phyloP scores from a whole-genome alignment of 2,888 invertebrate genomes.

The Myathropa florea region DNA sequence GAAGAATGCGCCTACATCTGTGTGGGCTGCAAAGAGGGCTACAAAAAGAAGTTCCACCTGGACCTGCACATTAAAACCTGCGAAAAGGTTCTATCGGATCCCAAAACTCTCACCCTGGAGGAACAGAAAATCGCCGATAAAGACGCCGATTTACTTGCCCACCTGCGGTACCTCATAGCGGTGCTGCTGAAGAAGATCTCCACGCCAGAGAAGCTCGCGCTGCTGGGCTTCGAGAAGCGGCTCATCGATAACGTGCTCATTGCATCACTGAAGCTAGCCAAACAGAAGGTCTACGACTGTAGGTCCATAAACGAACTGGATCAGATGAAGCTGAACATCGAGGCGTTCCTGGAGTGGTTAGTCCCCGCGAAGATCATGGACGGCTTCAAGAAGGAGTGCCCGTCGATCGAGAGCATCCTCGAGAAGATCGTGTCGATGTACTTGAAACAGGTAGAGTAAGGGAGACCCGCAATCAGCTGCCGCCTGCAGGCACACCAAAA shows the following conservation, averaged over 20 bases:
- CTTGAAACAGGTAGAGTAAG: slow-evolving; percentile 76
- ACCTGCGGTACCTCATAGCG: slow-evolving; percentile 90
- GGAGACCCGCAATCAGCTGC: neutral
- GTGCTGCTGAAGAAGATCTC: slow-evolving; percentile 91
- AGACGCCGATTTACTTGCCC: slow-evolving; percentile 84
- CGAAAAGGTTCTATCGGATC: slow-evolving; percentile 66
- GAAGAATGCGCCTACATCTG: slow-evolving; percentile 90
- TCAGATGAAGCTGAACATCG: slow-evolving; percentile 87
- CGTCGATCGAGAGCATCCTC: slow-evolving; percentile 89
- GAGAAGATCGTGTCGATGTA: slow-evolving; percentile 82
- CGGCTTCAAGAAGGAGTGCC: slow-evolving; percentile 87
- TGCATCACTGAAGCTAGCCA: slow-evolving; percentile 89
- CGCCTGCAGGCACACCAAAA: slow-evolving; percentile 9
- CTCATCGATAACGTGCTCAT: slow-evolving; percentile 91
- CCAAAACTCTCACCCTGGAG: slow-evolving; percentile 30
- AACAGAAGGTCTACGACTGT: slow-evolving; percentile 85
- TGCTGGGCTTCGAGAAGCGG: slow-evolving; percentile 87
- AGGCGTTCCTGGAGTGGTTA: slow-evolving; percentile 89
- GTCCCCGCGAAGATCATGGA: slow-evolving; percentile 90
- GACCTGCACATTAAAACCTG: slow-evolving; percentile 85
- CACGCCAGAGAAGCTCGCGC: slow-evolving; percentile 88
- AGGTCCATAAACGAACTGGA: slow-evolving; percentile 83
- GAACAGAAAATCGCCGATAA: slow-evolving; percentile 60
- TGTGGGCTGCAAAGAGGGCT: slow-evolving; percentile 86
- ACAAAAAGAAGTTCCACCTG: slow-evolving; percentile 88